phyloP scores from a whole-genome alignment of 2,888 invertebrate species.

The Amphipoea oculea region DNA sequence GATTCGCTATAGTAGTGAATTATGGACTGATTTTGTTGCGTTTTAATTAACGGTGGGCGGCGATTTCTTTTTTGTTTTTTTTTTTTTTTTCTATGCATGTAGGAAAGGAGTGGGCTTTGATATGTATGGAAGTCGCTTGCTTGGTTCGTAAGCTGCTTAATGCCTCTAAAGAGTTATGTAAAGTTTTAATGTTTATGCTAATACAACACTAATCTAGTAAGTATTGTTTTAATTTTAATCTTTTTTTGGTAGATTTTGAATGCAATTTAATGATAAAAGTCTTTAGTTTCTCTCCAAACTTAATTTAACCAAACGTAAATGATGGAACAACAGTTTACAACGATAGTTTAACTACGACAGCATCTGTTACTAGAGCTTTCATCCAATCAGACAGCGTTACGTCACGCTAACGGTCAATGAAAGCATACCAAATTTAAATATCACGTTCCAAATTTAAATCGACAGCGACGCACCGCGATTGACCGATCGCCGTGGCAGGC shows the following conservation, averaged over 20 bases:
- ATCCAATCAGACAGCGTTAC: conserved; percentile 58
- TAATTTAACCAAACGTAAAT: not conserved
- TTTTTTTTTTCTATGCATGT: not conserved
- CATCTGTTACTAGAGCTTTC: conserved; percentile 34
- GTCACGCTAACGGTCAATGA: conserved; percentile 65
- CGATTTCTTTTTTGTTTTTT: not conserved
- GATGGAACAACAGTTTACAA: not conserved
- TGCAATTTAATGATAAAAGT: not conserved
- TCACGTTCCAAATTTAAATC: conserved; percentile 69
- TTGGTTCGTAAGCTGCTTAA: not conserved
- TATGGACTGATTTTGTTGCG: conserved; percentile 55
- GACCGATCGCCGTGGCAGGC: conserved; percentile 68
- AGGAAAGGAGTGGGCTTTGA: not conserved
- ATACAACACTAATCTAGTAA: too few species aligned
- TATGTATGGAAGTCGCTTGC: not conserved
- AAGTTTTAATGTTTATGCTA: not conserved
- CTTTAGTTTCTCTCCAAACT: not conserved
- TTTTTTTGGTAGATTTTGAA: not conserved
- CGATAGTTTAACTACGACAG: not conserved
- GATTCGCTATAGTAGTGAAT: conserved; percentile 56
- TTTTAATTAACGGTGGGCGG: conserved; percentile 51
- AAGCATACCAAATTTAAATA: conserved; percentile 70
- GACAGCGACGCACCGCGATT: conserved; percentile 64
- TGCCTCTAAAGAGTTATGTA: not conserved
- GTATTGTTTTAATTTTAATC: too few species aligned